A percentile compares a stretch with the other conserved stretches of the same genome.
phyloP scores from a whole-genome alignment of 1,140 invertebrate genomes.

The Zaprionus lachaisei region DNA sequence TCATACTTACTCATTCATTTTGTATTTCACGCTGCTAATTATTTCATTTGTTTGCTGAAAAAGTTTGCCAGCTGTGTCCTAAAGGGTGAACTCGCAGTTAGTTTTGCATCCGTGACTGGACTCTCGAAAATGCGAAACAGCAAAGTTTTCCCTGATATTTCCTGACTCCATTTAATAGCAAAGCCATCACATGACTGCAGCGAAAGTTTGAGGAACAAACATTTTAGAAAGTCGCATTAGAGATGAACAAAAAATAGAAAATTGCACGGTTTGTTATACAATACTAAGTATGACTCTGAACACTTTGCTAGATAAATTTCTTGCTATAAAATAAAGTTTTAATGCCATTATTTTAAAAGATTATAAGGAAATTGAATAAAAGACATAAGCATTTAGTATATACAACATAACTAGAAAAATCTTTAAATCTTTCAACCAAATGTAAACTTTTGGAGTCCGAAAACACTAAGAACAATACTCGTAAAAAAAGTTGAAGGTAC shows the following conservation, averaged over 20 bases:
- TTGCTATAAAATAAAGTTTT: background rate
- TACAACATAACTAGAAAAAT: background rate
- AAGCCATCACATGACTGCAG: background rate
- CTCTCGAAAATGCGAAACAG: constrained; percentile 32
- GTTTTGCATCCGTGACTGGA: constrained; percentile 58
- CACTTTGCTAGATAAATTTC: background rate
- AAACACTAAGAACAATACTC: background rate
- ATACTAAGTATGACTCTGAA: background rate
- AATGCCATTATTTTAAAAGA: background rate
- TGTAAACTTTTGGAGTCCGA: background rate
- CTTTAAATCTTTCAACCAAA: background rate
- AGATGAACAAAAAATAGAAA: constrained; percentile 17
- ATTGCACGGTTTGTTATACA: background rate
- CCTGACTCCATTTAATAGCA: background rate
- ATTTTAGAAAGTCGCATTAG: constrained; percentile 12
- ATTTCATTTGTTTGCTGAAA: constrained; percentile 68
- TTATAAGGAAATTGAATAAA: background rate
- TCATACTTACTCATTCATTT: constrained; percentile 21
- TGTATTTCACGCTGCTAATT: constrained; percentile 49
- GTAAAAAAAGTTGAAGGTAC: background rate
- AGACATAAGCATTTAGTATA: background rate
- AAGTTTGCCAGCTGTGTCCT: constrained; percentile 49
- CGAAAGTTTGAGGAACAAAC: constrained; percentile 9
- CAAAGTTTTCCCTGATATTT: constrained; percentile 18
- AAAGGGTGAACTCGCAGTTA: constrained; percentile 18